phyloP scores from a whole-genome alignment of 1,140 invertebrate genomes.

The Drosophila paulistorum region DNA sequence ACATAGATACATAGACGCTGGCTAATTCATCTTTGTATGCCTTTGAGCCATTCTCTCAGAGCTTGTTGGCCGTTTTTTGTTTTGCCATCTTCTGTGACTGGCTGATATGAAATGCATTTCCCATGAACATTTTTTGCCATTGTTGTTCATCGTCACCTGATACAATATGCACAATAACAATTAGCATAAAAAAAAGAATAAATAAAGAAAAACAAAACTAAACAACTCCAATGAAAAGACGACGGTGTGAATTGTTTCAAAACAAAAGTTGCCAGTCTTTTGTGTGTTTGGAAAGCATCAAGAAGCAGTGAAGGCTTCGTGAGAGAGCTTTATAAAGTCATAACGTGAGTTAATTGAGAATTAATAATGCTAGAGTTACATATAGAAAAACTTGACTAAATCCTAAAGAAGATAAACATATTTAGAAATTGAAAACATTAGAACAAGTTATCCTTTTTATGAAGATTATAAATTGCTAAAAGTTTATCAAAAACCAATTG shows the following conservation, averaged over 20 bases:
- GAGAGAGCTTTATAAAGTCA: background rate
- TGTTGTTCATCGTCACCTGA: conserved; percentile 19
- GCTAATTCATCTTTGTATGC: background rate
- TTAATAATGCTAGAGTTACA: background rate
- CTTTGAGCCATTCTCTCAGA: background rate
- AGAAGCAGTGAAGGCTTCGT: background rate
- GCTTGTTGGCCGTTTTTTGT: background rate
- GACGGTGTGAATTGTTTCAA: background rate
- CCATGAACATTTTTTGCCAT: conserved; percentile 4
- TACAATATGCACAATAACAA: conserved; percentile 25
- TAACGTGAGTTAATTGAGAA: background rate
- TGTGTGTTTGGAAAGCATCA: background rate
- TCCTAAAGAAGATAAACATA: too few species aligned
- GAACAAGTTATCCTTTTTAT: too few species aligned
- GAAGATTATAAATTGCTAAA: background rate
- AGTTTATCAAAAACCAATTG: background rate
- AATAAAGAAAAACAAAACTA: too few species aligned
- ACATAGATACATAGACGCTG: background rate
- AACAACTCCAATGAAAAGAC: background rate
- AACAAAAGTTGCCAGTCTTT: conserved; percentile 1
- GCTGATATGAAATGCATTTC: background rate
- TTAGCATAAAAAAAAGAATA: conserved; percentile 3
- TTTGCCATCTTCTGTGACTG: background rate
- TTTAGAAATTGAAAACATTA: too few species aligned
- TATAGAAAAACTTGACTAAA: background rate